Evolutionary conservation across 2,113 vertebrate species (phyloP).

Genomic region (Tapirus terrestris): DNA sequence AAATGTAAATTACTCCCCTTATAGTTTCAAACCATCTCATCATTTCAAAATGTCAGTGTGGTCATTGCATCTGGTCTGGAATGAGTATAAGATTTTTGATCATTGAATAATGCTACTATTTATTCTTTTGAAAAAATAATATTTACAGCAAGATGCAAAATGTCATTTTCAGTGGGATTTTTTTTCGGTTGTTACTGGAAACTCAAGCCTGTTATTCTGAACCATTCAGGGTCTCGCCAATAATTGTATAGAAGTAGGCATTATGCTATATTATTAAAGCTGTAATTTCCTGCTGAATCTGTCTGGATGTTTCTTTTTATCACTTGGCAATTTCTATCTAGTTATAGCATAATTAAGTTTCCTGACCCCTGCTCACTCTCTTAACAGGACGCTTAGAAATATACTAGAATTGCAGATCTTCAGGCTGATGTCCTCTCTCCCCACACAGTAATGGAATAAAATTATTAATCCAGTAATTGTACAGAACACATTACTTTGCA

Average conservation of each 20-base stretch:
- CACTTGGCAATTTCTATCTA: slow-evolving; percentile 98
- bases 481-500: slow-evolving; percentile 95
- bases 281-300: slow-evolving; percentile 98
- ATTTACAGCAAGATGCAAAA: slow-evolving; percentile 89
- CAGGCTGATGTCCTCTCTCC: slow-evolving; percentile 93
- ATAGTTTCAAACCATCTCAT: slow-evolving; percentile 19
- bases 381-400: slow-evolving; percentile 99
- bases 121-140: slow-evolving; percentile 85
- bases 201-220: slow-evolving; percentile 92
- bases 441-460: slow-evolving; percentile 95
- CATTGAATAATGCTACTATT: slow-evolving; percentile 76
- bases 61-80: slow-evolving; percentile 58
- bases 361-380: slow-evolving; percentile 97
- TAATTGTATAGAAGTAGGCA: slow-evolving; percentile 95
- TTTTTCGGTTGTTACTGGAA: slow-evolving; percentile 84
- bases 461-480: slow-evolving; percentile 99
- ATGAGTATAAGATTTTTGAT: slow-evolving; percentile 81
- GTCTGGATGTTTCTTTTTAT: slow-evolving; percentile 99
- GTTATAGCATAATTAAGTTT: slow-evolving; percentile 99
- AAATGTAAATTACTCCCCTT: slow-evolving; percentile 75
- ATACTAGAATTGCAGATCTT: slow-evolving; percentile 95
- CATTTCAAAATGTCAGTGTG: slow-evolving; percentile 78
- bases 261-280: slow-evolving; percentile 98
- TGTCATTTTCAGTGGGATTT: slow-evolving; percentile 86
- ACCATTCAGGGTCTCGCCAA: slow-evolving; percentile 92